Evolutionary conservation across 2,888 invertebrate genomes (phyloP).

Genomic region (Caenorhabditis auriculariae): DNA sequence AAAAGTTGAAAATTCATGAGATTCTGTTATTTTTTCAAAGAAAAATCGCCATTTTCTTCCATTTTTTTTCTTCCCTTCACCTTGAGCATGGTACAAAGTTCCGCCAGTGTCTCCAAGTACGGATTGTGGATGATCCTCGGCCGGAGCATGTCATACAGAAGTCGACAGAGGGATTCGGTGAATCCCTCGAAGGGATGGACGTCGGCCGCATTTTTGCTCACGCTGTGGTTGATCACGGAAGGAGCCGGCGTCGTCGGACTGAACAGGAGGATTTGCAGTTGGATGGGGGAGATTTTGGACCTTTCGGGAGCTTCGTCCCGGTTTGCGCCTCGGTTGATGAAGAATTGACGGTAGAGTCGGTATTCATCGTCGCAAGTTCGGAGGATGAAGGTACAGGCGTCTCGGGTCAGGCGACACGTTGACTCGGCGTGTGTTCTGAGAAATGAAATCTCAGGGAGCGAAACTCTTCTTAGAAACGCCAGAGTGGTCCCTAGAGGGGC

Average conservation of each 20-base stretch:
- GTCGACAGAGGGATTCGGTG: slow-evolving; percentile 50
- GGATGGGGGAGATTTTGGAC: neutral
- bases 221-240: slow-evolving; percentile 17
- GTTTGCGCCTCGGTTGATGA: slow-evolving; percentile 68
- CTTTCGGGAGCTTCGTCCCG: too few species aligned
- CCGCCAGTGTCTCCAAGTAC: slow-evolving; percentile 93
- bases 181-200: slow-evolving; percentile 51
- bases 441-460: neutral
- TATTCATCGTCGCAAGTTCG: slow-evolving; percentile 93
- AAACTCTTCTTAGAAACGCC: neutral
- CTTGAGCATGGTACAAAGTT: slow-evolving; percentile 88
- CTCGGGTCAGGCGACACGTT: slow-evolving; percentile 69
- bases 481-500: neutral
- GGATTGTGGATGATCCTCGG: slow-evolving; percentile 94
- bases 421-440: slow-evolving; percentile 48
- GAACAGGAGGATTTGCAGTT: too few species aligned
- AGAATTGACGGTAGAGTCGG: slow-evolving; percentile 86
- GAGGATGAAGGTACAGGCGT: slow-evolving; percentile 84
- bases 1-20: too few species aligned
- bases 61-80: slow-evolving; percentile 68
- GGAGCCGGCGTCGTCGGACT: slow-evolving; percentile 23
- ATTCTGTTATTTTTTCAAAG: neutral
- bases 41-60: slow-evolving; percentile 1
- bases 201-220: slow-evolving; percentile 20
- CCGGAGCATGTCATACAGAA: slow-evolving; percentile 82